Conservation (phyloP, 2,797 vertebrate species). For the Florisuga fusca region DNA sequence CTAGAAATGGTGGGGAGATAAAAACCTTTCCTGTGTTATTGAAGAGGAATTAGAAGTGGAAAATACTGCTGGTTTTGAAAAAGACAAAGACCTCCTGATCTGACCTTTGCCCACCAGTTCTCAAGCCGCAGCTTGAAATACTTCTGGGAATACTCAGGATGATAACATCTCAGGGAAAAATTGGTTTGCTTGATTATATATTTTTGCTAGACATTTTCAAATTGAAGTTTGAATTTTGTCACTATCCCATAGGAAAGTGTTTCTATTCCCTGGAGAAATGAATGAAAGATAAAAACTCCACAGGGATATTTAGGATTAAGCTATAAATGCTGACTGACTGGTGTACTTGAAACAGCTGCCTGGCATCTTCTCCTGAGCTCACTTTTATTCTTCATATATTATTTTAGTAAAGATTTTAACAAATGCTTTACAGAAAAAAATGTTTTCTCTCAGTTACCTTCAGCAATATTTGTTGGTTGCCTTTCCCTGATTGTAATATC, state of each 20-base stretch:
- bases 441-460: background rate
- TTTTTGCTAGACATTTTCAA: background rate
- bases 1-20: background rate
- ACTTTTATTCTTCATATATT: background rate
- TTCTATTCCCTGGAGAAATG: background rate
- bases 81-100: background rate
- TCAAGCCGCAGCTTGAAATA: background rate
- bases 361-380: background rate
- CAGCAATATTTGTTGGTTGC: background rate
- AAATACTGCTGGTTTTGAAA: background rate
- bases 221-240: constrained; percentile 5
- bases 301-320: constrained; percentile 1
- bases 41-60: background rate
- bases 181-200: background rate
- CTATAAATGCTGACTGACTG: background rate
- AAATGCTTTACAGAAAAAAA: background rate
- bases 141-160: background rate
- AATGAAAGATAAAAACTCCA: background rate
- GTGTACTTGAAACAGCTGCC: background rate
- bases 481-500: background rate
- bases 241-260: background rate
- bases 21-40: background rate
- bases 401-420: background rate
- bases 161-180: background rate
- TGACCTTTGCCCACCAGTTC: background rate